Evolutionary conservation across 2,888 invertebrate genomes (phyloP).

Genomic region (Papilio protenor): DNA sequence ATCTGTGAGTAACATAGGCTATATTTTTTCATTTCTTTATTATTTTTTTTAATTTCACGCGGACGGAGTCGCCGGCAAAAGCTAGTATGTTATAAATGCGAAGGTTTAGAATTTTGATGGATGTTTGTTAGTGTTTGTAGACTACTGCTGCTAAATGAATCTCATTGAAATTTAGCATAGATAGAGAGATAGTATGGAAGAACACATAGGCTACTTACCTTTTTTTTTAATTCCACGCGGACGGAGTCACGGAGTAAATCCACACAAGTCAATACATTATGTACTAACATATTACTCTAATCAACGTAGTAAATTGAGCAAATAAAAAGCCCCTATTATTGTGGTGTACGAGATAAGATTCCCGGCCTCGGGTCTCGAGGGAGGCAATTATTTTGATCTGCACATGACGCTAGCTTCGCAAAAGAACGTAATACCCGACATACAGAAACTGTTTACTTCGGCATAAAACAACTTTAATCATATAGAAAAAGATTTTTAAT

Average conservation of each 20-base stretch:
- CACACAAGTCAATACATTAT: background rate
- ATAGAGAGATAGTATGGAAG: too few species aligned
- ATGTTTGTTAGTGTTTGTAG: too few species aligned
- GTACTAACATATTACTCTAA: background rate
- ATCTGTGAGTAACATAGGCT: too few species aligned
- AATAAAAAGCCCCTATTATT: conserved; percentile 44
- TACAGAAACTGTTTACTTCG: background rate
- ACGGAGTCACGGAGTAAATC: background rate
- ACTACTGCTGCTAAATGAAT: too few species aligned
- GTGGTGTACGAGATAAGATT: conserved; percentile 7
- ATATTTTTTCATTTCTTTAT: too few species aligned
- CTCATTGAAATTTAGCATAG: too few species aligned
- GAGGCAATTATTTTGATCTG: conserved; percentile 48
- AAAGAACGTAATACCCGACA: conserved; percentile 22
- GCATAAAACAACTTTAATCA: conserved; percentile 6
- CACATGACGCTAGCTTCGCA: conserved; percentile 41
- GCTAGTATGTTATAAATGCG: too few species aligned
- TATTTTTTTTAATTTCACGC: too few species aligned
- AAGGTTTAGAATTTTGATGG: too few species aligned
- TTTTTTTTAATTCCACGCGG: too few species aligned
- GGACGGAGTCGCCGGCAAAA: too few species aligned
- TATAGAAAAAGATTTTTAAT: background rate
- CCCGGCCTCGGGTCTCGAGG: conserved; percentile 8
- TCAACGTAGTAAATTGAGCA: conserved; percentile 28
- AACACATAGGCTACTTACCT: too few species aligned